Evolutionary conservation across 1,140 invertebrate genomes (phyloP), one percentile per base, ranked within the genome.

Genomic region (Nylanderia fulva): DNA sequence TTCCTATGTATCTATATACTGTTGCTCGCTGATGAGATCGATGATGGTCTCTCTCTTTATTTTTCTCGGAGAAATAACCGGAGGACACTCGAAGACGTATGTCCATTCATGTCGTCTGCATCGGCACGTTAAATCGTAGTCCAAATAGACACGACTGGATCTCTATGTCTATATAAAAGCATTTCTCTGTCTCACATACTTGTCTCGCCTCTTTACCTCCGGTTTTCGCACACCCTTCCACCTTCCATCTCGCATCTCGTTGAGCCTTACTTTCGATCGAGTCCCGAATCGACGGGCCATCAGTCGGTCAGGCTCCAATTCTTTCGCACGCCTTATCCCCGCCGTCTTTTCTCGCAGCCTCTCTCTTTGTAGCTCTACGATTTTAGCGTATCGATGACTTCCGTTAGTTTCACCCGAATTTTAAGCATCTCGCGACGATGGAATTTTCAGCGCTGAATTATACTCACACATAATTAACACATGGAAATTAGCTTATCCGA

Each of bases 31-130:
- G 29, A 54, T 18, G 45, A 48, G 15, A 21, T 42, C 21, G 29
- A 8, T 18, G 8, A 2, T 68, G 42, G 1, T 33, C 29, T 33
- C 29, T 33, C 29, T 39, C 39, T 58, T 9, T 7, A 21, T 54
- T 84, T 87, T 75, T 87, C 85, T 79, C 77, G 48, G 63, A 79
- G 86, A 89, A 33, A 83, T 56, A 60, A 61, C 84, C 61, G 60
- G 66, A 85, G 60, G 66, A 85, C 68, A 45, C 33, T 75, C 61
- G 29, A 80, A 92, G 88, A 85, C 90, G 91, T 88, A 90, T 87
- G 86, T 83, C 52, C 89, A 85, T 93, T 91, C 64, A 89, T 48
- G 61, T 93, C 91, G 88, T 91, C 91, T 91, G 91, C 90, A 93
- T 93, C 90, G 83, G 85, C 79, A 84, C 90, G 66, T 79, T 88